Conservation (phyloP, 2,888 invertebrate genomes). For the Cryptocephalus primarius region DNA sequence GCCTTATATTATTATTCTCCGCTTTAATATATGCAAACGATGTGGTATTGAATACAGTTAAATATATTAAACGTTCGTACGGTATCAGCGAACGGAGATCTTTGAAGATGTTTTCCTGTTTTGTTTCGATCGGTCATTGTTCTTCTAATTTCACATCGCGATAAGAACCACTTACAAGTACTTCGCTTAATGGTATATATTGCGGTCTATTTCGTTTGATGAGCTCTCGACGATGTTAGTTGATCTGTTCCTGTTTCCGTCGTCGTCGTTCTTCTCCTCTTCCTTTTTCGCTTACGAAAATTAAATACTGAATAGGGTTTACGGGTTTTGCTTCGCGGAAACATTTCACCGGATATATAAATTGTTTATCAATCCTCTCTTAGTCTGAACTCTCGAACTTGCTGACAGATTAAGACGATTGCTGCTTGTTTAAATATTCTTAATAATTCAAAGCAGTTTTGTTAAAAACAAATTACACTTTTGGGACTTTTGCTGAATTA, state of each 20-base stretch:
- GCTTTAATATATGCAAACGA: slow-evolving; percentile 34
- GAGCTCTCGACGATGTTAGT: slow-evolving; percentile 13
- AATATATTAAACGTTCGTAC: slow-evolving; percentile 22
- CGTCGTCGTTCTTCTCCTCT: neutral
- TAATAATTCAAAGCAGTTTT: too few relatives aligned
- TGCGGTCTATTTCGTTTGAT: slow-evolving; percentile 23
- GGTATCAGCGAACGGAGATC: slow-evolving; percentile 13
- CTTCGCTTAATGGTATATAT: slow-evolving; percentile 15
- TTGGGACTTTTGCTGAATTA: too few relatives aligned
- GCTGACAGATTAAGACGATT: too few relatives aligned
- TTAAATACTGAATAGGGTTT: too few relatives aligned
- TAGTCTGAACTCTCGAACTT: too few relatives aligned
- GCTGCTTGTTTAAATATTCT: too few relatives aligned
- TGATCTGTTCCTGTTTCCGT: slow-evolving; percentile 19
- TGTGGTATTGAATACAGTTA: slow-evolving; percentile 27
- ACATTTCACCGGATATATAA: too few relatives aligned
- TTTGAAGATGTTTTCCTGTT: slow-evolving; percentile 20
- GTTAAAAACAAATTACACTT: too few relatives aligned
- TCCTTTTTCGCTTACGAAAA: too few relatives aligned
- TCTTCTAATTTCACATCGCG: slow-evolving; percentile 30
- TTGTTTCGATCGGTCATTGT: slow-evolving; percentile 31
- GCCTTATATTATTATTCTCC: slow-evolving; percentile 23
- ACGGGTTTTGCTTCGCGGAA: too few relatives aligned
- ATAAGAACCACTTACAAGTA: slow-evolving; percentile 19
- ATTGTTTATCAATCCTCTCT: too few relatives aligned